phyloP scores from a whole-genome alignment of 1,140 invertebrate genomes.

The Sycobia sp. region DNA sequence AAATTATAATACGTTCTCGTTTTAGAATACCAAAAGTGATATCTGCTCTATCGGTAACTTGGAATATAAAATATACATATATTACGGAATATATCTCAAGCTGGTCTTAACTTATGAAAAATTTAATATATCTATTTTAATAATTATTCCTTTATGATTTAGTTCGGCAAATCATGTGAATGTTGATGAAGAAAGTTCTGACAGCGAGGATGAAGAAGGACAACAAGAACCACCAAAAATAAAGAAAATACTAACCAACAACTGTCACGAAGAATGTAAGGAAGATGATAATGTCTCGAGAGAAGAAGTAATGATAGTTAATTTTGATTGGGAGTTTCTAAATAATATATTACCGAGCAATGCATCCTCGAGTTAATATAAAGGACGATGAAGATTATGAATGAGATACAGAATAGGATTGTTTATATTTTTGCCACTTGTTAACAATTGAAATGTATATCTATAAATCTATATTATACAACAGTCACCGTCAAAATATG shows the following conservation, averaged over 20 bases:
- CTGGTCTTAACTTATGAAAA: too few relatives aligned
- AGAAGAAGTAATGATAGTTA: slow-evolving; percentile 38
- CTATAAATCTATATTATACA: too few relatives aligned
- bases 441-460: too few relatives aligned
- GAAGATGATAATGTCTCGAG: slow-evolving; percentile 2
- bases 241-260: slow-evolving; percentile 6
- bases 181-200: slow-evolving; percentile 22
- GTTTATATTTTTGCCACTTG: too few relatives aligned
- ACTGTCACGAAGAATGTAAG: too few relatives aligned
- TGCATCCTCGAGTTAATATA: not conserved
- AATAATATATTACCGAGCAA: slow-evolving; percentile 42
- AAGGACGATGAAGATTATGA: slow-evolving; percentile 4
- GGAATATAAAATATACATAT: too few relatives aligned
- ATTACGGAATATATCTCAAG: too few relatives aligned
- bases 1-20: too few relatives aligned
- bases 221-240: not conserved
- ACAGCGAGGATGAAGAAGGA: slow-evolving; percentile 16
- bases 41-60: too few relatives aligned
- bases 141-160: not conserved
- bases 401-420: not conserved
- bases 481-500: too few relatives aligned
- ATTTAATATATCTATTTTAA: not conserved
- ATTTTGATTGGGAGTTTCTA: slow-evolving; percentile 51
- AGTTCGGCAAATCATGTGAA: not conserved
- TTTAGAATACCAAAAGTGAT: too few relatives aligned